Conservation (phyloP, 2,797 vertebrate species). For the Neosalanx taihuensis region DNA sequence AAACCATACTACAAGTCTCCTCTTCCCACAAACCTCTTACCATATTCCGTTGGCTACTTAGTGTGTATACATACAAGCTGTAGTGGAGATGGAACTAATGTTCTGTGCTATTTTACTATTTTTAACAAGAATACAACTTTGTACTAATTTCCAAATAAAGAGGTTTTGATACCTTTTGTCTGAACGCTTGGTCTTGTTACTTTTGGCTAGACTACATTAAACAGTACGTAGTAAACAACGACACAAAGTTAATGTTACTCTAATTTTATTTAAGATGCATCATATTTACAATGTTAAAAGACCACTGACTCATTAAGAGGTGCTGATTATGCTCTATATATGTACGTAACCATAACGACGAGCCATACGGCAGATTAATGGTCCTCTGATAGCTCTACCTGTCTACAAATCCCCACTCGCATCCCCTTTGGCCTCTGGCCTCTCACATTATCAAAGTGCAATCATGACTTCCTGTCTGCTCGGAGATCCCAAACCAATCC, state of each 20-base stretch:
- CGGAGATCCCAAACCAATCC: constrained; percentile 15
- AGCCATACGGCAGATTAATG: constrained; percentile 13
- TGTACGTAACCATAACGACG: constrained; percentile 29
- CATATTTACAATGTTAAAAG: constrained; percentile 65
- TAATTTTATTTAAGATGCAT: constrained; percentile 54
- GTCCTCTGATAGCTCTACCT: constrained; percentile 7
- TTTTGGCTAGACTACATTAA: constrained; percentile 2
- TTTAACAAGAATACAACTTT: constrained; percentile 65
- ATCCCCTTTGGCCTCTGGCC: constrained; percentile 1
- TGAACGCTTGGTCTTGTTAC: constrained; percentile 41
- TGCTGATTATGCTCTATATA: constrained; percentile 48
- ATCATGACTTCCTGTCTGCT: constrained; percentile 14
- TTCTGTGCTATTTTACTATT: constrained; percentile 71
- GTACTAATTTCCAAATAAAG: constrained; percentile 83
- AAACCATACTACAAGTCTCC: constrained; percentile 6
- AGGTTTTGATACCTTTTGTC: constrained; percentile 66
- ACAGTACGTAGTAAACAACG: neutral
- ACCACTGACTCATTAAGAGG: constrained; percentile 40
- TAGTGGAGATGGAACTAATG: constrained; percentile 52
- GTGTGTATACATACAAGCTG: constrained; percentile 51
- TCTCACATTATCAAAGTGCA: constrained; percentile 12
- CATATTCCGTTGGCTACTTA: constrained; percentile 37
- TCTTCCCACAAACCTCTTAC: constrained; percentile 4
- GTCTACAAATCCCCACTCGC: constrained; percentile 5
- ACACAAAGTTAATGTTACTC: constrained; percentile 33